phyloP scores from a whole-genome alignment of 2,888 invertebrate genomes.

The Agonopterix arenella region DNA sequence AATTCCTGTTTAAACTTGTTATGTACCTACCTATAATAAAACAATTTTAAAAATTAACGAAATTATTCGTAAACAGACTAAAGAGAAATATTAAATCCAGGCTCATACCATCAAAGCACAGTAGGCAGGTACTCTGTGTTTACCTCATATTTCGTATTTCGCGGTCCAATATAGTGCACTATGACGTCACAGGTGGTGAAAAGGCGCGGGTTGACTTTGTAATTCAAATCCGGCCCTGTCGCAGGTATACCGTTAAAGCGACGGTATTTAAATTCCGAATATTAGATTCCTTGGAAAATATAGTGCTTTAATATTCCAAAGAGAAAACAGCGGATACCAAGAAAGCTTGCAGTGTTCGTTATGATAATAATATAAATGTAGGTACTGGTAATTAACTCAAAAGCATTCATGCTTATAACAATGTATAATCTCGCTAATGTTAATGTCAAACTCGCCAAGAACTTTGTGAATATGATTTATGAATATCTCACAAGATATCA shows the following conservation, averaged over 20 bases:
- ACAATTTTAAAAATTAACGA: no score
- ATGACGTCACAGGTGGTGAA: slow-evolving; percentile 42
- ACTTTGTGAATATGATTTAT: slow-evolving; percentile 2
- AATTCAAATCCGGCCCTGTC: slow-evolving; percentile 58
- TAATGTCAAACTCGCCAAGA: slow-evolving; percentile 1
- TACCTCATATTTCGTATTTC: slow-evolving; percentile 20
- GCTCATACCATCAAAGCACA: slow-evolving; percentile 20
- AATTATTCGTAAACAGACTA: no score
- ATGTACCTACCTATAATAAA: no score
- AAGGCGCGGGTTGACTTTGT: slow-evolving; percentile 59
- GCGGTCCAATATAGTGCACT: background rate
- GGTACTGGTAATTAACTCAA: background rate
- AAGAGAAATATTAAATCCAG: slow-evolving; percentile 23
- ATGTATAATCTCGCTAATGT: slow-evolving; percentile 1
- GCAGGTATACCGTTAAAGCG: slow-evolving; percentile 42
- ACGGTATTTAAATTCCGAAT: slow-evolving; percentile 60
- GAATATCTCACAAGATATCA: slow-evolving; percentile 12
- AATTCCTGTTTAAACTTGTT: no score
- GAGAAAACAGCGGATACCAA: slow-evolving; percentile 10
- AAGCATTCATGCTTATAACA: background rate
- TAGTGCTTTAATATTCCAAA: slow-evolving; percentile 37
- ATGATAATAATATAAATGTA: background rate
- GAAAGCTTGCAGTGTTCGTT: background rate
- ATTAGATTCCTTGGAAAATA: slow-evolving; percentile 53
- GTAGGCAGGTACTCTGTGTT: slow-evolving; percentile 20